Conservation (phyloP, 2,888 invertebrate species). For the Drosophila algonquin region DNA sequence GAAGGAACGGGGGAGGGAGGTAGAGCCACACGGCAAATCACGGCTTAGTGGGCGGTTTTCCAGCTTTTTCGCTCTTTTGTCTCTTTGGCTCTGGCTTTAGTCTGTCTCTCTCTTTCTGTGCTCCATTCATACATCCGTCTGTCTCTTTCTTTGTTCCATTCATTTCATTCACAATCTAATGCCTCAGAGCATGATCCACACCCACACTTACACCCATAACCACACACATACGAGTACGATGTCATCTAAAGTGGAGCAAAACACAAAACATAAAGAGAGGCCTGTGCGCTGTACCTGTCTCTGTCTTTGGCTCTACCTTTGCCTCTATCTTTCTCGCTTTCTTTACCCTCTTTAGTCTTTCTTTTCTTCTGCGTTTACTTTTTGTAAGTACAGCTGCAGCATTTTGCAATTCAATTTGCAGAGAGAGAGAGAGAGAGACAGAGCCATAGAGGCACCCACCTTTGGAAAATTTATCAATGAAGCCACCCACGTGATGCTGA, state of each 20-base stretch:
- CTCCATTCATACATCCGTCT: not conserved
- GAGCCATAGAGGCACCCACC: not conserved
- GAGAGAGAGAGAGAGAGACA: slow-evolving; percentile 32
- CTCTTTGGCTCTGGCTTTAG: not conserved
- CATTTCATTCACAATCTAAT: slow-evolving; percentile 75
- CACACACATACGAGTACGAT: slow-evolving; percentile 16
- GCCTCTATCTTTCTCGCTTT: slow-evolving; percentile 3
- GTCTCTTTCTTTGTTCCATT: slow-evolving; percentile 22
- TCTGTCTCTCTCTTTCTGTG: slow-evolving; percentile 22
- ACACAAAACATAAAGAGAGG: slow-evolving; percentile 20
- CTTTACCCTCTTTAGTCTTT: no score
- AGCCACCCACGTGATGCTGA: slow-evolving; percentile 74
- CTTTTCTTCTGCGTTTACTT: not conserved
- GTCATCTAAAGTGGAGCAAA: slow-evolving; percentile 70
- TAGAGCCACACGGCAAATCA: slow-evolving; percentile 20
- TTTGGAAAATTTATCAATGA: slow-evolving; percentile 80
- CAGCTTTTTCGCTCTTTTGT: slow-evolving; percentile 23
- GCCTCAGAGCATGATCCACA: slow-evolving; percentile 65
- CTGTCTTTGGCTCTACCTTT: slow-evolving; percentile 11
- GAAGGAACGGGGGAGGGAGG: slow-evolving; percentile 54
- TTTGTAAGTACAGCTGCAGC: slow-evolving; percentile 72
- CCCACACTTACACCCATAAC: slow-evolving; percentile 61
- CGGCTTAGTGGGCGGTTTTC: slow-evolving; percentile 63
- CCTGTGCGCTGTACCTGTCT: slow-evolving; percentile 5
- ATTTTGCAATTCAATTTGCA: slow-evolving; percentile 80